A percentile compares a stretch with the other conserved stretches of the same genome.
Evolutionary conservation across 2,888 invertebrate genomes (phyloP).

Genomic region (Piscicola geometra): DNA sequence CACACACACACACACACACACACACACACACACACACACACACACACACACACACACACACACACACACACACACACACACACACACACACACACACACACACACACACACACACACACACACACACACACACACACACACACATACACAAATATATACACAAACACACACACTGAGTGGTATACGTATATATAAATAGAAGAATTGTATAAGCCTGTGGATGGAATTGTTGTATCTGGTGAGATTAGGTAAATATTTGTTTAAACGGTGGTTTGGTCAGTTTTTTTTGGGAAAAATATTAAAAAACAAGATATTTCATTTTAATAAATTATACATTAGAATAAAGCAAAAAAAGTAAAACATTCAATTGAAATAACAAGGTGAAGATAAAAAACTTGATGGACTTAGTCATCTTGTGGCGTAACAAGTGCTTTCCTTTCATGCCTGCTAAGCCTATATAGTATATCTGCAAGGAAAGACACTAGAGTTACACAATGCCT

Average conservation of each 20-base stretch:
- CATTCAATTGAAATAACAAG: neutral
- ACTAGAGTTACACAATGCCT: no score
- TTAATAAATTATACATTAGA: neutral
- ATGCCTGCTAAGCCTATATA: neutral
- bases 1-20: neutral
- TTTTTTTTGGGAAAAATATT: no score
- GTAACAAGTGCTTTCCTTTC: neutral
- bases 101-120: slow-evolving; percentile 17
- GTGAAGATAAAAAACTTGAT: no score
- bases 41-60: neutral
- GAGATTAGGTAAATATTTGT: no score
- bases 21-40: slow-evolving; percentile 1
- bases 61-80: slow-evolving; percentile 16
- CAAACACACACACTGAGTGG: no score
- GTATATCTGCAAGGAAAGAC: neutral
- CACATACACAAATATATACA: neutral
- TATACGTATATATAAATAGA: no score
- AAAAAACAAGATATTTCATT: no score
- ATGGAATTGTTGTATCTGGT: no score
- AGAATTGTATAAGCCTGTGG: no score
- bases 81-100: neutral
- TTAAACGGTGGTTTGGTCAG: no score
- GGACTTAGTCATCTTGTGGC: no score
- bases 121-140: slow-evolving; percentile 5
- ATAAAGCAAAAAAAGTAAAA: neutral